These are phyloP conservation scores for Ligdia adustata DNA, from an alignment of 2,888 invertebrate genomes.

Conservation along the genomic window DNA sequence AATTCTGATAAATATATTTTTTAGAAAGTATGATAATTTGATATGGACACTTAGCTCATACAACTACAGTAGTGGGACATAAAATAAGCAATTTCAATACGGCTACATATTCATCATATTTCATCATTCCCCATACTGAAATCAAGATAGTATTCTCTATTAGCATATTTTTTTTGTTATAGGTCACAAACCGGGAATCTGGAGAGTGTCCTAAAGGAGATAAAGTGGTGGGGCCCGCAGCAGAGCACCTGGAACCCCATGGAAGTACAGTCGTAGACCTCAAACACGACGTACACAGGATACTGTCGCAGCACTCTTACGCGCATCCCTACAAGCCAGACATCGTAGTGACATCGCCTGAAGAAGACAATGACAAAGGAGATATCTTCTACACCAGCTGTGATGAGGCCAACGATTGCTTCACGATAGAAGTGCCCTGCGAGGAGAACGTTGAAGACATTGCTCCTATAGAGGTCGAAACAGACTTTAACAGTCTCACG, in stretches of 20 bases:
- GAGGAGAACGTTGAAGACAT: constrained; percentile 75
- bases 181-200: constrained; percentile 69
- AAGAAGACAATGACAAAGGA: constrained; percentile 71
- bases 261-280: constrained; percentile 81
- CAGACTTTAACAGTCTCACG: constrained; percentile 57
- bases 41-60: no score
- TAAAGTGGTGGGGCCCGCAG: constrained; percentile 94
- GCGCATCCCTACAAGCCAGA: constrained; percentile 71
- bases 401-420: constrained; percentile 88
- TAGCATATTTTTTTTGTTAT: constrained; percentile 35
- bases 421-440: constrained; percentile 88
- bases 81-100: no score
- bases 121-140: no score
- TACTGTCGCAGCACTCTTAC: constrained; percentile 79
- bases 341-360: constrained; percentile 50
- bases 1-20: no score
- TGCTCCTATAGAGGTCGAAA: constrained; percentile 53
- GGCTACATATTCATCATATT: no score
- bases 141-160: no score
- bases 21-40: no score
- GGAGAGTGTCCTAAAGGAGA: constrained; percentile 77
- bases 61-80: no score
- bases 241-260: constrained; percentile 94
- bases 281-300: constrained; percentile 73
- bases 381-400: constrained; percentile 89